Conservation (phyloP, 1,140 invertebrate species). For the Hormaphis cornu region DNA sequence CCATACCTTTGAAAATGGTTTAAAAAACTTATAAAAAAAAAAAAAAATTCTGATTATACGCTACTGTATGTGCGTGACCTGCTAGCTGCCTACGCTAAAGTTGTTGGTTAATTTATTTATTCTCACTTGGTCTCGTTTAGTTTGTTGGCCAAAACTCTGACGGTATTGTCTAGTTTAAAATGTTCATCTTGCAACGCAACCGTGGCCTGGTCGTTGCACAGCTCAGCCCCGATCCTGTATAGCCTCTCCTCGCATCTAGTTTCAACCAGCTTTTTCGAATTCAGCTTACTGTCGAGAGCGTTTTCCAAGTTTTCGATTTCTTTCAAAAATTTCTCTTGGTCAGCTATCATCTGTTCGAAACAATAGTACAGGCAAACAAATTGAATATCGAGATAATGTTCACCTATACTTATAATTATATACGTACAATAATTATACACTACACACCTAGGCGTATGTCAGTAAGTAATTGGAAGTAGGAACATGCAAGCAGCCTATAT, state of each 20-base stretch:
- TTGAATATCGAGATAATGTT: background rate
- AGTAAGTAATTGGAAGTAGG: background rate
- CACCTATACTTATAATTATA: background rate
- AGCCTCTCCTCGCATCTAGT: slow-evolving; percentile 18
- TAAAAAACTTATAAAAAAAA: too few relatives aligned
- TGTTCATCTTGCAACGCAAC: slow-evolving; percentile 11
- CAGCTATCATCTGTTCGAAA: background rate
- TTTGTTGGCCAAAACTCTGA: background rate
- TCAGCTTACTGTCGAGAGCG: background rate
- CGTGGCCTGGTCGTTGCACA: slow-evolving; percentile 22
- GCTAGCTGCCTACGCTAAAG: too few relatives aligned
- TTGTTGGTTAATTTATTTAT: too few relatives aligned
- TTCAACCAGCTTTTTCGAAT: slow-evolving; percentile 24
- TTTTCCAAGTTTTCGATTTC: slow-evolving; percentile 32
- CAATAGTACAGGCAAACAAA: background rate
- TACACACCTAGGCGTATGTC: background rate
- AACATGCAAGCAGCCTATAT: too few relatives aligned
- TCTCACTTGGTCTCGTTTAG: slow-evolving; percentile 24
- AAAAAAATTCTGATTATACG: too few relatives aligned
- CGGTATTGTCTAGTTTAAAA: background rate
- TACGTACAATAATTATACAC: background rate
- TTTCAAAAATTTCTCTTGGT: slow-evolving; percentile 11
- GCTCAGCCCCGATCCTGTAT: background rate
- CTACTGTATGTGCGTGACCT: too few relatives aligned
- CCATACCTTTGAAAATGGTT: too few relatives aligned